A percentile compares a stretch with the other conserved stretches of the same genome.
Conservation (phyloP, 2,888 invertebrate species). For the Brachypalpus laphriformis region DNA sequence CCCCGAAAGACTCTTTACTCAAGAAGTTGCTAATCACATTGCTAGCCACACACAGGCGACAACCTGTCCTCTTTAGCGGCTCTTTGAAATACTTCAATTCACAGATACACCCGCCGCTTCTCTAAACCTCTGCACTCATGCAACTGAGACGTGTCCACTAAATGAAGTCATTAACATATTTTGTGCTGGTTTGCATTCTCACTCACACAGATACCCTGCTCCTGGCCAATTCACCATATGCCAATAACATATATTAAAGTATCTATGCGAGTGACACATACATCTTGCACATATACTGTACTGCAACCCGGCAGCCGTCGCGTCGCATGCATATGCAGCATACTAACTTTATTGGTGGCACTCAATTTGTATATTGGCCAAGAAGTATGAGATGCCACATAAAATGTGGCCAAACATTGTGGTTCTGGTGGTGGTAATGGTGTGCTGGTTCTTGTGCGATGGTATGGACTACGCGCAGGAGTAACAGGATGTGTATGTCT, state of each 20-base stretch:
- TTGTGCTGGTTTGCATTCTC: conserved; percentile 35
- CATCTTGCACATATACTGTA: conserved; percentile 37
- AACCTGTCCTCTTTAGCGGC: conserved; percentile 59
- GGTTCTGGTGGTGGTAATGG: conserved; percentile 1
- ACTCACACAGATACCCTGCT: neutral
- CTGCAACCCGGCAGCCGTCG: conserved; percentile 55
- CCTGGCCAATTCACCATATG: conserved; percentile 8
- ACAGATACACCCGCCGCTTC: neutral
- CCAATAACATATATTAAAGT: conserved; percentile 64
- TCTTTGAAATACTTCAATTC: conserved; percentile 55
- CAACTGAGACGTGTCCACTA: conserved; percentile 39
- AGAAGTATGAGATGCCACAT: conserved; percentile 70
- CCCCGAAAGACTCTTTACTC: neutral
- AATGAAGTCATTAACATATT: conserved; percentile 73
- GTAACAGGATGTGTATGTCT: conserved; percentile 9
- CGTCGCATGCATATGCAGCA: conserved; percentile 49
- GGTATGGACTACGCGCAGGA: neutral
- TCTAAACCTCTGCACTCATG: neutral
- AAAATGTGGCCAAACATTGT: conserved; percentile 57
- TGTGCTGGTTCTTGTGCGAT: neutral
- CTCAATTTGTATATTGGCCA: conserved; percentile 73
- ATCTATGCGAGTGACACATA: conserved; percentile 68
- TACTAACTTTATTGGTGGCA: conserved; percentile 70
- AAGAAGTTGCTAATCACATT: conserved; percentile 37
- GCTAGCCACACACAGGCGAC: conserved; percentile 35